phyloP scores from a whole-genome alignment of 1,140 invertebrate genomes.

The Drosophila cardini region DNA sequence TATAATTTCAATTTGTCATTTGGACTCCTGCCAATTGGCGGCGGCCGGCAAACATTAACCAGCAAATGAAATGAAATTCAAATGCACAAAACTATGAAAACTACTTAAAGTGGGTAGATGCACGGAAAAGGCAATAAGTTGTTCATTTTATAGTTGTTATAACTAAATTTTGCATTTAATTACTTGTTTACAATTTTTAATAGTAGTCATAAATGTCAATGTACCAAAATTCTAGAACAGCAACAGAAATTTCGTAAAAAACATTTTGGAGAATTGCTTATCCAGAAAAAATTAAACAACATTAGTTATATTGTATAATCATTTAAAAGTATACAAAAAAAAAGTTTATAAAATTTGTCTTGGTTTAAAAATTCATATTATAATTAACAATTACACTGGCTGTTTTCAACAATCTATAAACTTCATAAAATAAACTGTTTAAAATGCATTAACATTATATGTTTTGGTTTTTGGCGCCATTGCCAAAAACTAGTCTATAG shows the following conservation, averaged over 20 bases:
- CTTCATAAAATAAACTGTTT: neutral
- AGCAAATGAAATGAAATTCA: constrained; percentile 66
- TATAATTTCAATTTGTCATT: constrained; percentile 81
- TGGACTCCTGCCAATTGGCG: constrained; percentile 72
- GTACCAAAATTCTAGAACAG: no score
- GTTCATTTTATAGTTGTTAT: constrained; percentile 34
- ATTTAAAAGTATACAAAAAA: no score
- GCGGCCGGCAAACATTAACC: constrained; percentile 68
- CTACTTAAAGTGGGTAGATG: neutral
- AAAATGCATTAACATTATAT: constrained; percentile 4
- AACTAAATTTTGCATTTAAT: neutral
- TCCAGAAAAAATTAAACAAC: no score
- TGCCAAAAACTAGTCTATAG: constrained; percentile 59
- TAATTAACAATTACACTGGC: no score
- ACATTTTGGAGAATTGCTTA: no score
- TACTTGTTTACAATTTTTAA: neutral
- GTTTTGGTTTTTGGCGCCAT: constrained; percentile 27
- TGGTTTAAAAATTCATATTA: no score
- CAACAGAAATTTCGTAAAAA: no score
- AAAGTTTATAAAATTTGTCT: no score
- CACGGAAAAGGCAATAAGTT: constrained; percentile 45
- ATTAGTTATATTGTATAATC: no score
- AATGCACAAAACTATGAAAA: constrained; percentile 42
- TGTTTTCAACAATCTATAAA: no score
- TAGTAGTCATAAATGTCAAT: no score